These are phyloP conservation scores for Dipodomys merriami DNA, from an alignment of 2,113 vertebrate genomes.

Conservation along the genomic window DNA sequence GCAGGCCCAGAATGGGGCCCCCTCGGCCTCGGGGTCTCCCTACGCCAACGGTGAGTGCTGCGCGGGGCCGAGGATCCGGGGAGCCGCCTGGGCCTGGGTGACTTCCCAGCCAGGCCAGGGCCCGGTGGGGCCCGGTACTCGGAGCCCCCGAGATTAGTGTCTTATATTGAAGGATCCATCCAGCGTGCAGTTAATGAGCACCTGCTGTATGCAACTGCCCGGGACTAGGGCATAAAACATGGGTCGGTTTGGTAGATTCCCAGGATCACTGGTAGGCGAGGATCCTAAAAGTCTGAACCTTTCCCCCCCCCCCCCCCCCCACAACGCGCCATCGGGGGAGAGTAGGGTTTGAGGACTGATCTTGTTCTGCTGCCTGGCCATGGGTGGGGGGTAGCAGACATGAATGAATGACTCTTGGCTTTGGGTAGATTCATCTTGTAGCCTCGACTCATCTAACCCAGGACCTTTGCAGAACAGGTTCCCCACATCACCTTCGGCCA, in stretches of 20 bases:
- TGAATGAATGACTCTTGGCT: constrained; percentile 4
- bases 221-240: too few relatives aligned
- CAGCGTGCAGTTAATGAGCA: not conserved
- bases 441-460: not conserved
- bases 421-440: not conserved
- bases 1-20: constrained; percentile 87
- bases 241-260: too few relatives aligned
- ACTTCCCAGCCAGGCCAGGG: not conserved
- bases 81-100: not conserved
- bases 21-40: constrained; percentile 84
- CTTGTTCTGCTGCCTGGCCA: not conserved
- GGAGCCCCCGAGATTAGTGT: too few relatives aligned
- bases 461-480: not conserved
- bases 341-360: not conserved
- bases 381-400: not conserved
- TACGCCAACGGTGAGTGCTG: constrained; percentile 91
- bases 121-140: too few relatives aligned
- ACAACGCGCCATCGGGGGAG: not conserved
- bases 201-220: not conserved
- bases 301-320: too few relatives aligned
- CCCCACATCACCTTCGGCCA: not conserved
- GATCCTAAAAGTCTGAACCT: too few relatives aligned
- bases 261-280: too few relatives aligned
- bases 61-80: not conserved
- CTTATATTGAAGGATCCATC: not conserved